These are phyloP conservation scores for Aphrophora alni DNA, from an alignment of 2,888 invertebrate genomes.

Conservation along the genomic window DNA sequence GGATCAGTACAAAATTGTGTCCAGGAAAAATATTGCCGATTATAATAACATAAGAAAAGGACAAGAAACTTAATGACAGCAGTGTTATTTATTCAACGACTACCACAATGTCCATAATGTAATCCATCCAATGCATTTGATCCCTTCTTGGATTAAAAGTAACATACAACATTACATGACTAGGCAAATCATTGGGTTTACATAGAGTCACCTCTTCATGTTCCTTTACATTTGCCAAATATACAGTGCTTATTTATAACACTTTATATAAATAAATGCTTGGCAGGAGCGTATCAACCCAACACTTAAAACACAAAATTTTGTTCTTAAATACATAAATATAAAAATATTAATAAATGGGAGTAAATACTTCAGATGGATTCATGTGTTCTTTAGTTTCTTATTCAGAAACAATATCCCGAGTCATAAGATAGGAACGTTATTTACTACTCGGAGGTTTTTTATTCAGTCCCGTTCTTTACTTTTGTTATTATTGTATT, in stretches of 20 bases:
- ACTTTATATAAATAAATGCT: conserved; percentile 39
- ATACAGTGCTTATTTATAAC: conserved; percentile 1
- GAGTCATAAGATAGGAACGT: not conserved
- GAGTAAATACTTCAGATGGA: conserved; percentile 6
- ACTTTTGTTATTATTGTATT: conserved; percentile 26
- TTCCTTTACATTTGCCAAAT: not conserved
- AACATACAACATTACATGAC: not conserved
- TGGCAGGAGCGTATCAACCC: conserved; percentile 9
- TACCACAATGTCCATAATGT: not conserved
- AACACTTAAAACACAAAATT: conserved; percentile 4
- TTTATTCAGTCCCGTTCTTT: conserved; percentile 15
- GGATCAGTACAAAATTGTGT: conserved; percentile 36
- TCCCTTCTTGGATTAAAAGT: conserved; percentile 25
- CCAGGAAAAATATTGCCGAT: conserved; percentile 35
- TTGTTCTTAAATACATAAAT: conserved; percentile 6
- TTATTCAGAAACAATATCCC: not conserved
- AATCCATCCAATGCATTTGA: conserved; percentile 10
- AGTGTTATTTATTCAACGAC: not conserved
- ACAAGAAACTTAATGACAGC: conserved; percentile 15
- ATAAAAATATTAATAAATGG: conserved; percentile 1
- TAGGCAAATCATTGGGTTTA: conserved; percentile 2
- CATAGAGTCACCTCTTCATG: not conserved
- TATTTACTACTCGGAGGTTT: not conserved
- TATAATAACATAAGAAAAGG: conserved; percentile 31
- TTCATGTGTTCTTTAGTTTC: not conserved